Evolutionary conservation across 2,888 invertebrate species (phyloP).

Genomic region (Stictocephala bisonia): DNA sequence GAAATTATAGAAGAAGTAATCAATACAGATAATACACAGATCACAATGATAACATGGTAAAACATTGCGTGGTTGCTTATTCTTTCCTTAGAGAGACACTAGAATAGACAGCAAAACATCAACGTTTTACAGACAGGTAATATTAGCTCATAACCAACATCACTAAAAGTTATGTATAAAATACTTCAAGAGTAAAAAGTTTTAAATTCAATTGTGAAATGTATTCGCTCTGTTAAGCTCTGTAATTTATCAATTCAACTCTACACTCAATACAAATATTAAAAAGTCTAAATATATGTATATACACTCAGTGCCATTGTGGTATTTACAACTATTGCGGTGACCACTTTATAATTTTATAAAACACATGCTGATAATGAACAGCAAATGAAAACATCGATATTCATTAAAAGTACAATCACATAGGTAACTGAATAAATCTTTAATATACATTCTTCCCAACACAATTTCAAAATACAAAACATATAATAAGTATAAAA

Average conservation of each 20-base stretch:
- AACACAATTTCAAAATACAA: too few species aligned
- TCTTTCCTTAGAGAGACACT: constrained; percentile 36
- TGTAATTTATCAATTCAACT: constrained; percentile 20
- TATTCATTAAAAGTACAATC: not conserved
- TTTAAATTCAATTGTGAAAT: constrained; percentile 35
- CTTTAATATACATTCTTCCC: too few species aligned
- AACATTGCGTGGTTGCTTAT: constrained; percentile 26
- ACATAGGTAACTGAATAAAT: too few species aligned
- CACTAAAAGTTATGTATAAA: constrained; percentile 30
- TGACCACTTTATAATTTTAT: not conserved
- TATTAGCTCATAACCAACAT: not conserved
- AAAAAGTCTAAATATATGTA: constrained; percentile 27
- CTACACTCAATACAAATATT: constrained; percentile 29
- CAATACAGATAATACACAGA: constrained; percentile 30
- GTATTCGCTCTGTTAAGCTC: constrained; percentile 30
- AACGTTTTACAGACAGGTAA: constrained; percentile 26
- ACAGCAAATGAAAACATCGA: not conserved
- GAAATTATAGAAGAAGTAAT: not conserved
- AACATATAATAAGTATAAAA: too few species aligned
- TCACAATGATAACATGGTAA: constrained; percentile 30
- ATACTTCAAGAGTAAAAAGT: constrained; percentile 37
- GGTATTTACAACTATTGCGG: constrained; percentile 33
- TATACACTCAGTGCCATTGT: constrained; percentile 33
- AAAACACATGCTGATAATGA: constrained; percentile 9
- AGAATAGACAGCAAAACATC: constrained; percentile 42